phyloP scores from a whole-genome alignment of 2,888 invertebrate genomes.

The Dicyrtoma fusca region DNA sequence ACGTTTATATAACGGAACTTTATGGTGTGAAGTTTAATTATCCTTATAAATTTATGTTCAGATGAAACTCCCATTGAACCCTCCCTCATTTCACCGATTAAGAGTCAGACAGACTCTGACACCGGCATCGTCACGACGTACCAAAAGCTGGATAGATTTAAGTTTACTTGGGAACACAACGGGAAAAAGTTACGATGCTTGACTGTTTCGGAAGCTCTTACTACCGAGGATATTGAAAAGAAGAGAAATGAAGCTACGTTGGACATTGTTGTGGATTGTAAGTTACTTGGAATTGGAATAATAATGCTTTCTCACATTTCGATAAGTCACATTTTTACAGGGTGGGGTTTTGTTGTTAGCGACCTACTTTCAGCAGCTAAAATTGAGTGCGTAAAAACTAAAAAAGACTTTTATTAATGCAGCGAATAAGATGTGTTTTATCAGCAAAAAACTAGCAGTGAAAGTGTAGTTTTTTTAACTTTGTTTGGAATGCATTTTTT shows the following conservation, averaged over 20 bases:
- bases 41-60: neutral
- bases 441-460: no score
- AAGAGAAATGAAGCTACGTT: constrained; percentile 33
- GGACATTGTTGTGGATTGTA: constrained; percentile 49
- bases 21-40: neutral
- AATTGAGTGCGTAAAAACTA: no score
- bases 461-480: no score
- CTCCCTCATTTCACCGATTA: neutral
- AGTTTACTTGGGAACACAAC: constrained; percentile 48
- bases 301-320: neutral
- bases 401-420: no score
- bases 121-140: constrained; percentile 40
- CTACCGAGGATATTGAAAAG: constrained; percentile 35
- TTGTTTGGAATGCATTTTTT: no score
- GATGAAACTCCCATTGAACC: no score
- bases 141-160: constrained; percentile 44
- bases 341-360: no score
- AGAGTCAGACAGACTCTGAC: neutral
- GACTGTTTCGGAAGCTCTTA: constrained; percentile 48
- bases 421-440: no score
- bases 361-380: no score
- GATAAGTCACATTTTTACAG: neutral
- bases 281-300: constrained; percentile 26
- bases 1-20: no score
- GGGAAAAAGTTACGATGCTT: constrained; percentile 54